Evolutionary conservation across 2,797 vertebrate genomes (phyloP).

Genomic region (Carduelis carduelis): DNA sequence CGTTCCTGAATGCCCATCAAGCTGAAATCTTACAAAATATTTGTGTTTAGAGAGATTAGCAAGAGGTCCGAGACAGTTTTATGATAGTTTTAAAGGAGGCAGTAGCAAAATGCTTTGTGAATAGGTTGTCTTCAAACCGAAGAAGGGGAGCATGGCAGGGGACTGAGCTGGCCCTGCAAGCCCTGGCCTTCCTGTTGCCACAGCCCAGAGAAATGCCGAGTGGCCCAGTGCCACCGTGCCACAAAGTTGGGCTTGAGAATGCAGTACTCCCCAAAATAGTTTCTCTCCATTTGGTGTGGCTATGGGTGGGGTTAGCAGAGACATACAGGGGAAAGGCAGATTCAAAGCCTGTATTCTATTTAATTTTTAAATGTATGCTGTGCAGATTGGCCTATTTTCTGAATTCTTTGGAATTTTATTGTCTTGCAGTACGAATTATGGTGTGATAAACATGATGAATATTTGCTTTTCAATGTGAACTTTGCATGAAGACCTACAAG

Average conservation of each 20-base stretch:
- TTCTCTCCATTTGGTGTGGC: conserved; percentile 29
- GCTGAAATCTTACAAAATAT: neutral
- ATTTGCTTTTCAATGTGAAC: neutral
- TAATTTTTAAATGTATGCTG: neutral
- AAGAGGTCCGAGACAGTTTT: neutral
- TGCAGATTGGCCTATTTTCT: neutral
- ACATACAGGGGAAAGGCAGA: neutral
- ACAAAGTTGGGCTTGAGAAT: conserved; percentile 64
- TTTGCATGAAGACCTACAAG: neutral
- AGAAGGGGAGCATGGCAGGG: neutral
- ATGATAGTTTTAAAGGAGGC: neutral
- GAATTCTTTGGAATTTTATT: neutral
- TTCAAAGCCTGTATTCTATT: conserved; percentile 6
- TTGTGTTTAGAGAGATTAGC: neutral
- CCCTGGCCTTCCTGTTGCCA: neutral
- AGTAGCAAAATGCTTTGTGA: neutral
- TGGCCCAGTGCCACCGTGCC: conserved; percentile 14
- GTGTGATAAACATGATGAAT: neutral
- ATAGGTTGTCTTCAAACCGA: neutral
- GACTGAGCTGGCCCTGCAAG: neutral
- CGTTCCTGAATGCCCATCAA: neutral
- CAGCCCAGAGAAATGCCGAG: neutral
- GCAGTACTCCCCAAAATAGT: conserved; percentile 14
- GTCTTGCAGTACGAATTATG: neutral
- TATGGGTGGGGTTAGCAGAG: conserved; percentile 58